A percentile compares a stretch with the other conserved stretches of the same genome.
These are phyloP conservation scores for Hyposoter dolosus DNA, from an alignment of 2,888 invertebrate species.

Conservation along the genomic window DNA sequence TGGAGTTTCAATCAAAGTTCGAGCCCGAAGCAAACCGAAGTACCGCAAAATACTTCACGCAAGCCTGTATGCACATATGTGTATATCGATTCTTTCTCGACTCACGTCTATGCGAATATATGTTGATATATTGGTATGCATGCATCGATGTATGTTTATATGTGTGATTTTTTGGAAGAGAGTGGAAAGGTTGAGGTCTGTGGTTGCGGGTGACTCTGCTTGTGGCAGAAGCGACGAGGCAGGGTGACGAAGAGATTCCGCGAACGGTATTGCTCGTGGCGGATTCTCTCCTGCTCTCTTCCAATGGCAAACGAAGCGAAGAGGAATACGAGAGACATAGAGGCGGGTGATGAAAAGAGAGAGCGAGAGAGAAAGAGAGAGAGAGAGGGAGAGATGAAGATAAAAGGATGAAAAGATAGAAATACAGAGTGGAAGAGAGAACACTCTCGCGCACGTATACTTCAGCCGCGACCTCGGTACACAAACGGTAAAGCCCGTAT, in stretches of 20 bases:
- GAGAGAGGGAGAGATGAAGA: conserved; percentile 1
- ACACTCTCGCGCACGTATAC: background rate
- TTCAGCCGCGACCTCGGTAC: conserved; percentile 20
- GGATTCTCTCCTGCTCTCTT: conserved; percentile 23
- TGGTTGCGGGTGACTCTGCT: conserved; percentile 36
- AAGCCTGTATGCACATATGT: background rate
- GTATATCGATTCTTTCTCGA: conserved; percentile 6
- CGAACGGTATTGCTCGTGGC: conserved; percentile 30
- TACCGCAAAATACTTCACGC: background rate
- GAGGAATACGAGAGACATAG: background rate
- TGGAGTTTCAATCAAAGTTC: background rate
- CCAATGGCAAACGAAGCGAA: conserved; percentile 1
- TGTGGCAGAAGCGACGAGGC: conserved; percentile 39
- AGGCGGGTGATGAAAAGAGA: background rate
- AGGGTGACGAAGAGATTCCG: conserved; percentile 12
- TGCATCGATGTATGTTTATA: background rate
- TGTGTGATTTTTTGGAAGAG: conserved; percentile 18
- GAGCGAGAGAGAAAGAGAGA: background rate
- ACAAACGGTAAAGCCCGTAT: conserved; percentile 35
- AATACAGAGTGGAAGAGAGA: background rate
- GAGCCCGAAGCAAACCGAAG: background rate
- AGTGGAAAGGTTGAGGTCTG: conserved; percentile 24
- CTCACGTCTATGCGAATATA: background rate
- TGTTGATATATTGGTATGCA: background rate
- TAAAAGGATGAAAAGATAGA: background rate